Base-by-base conservation (phyloP, 1,140 invertebrate species). In the Aphaenogaster ashmeadi region DNA sequence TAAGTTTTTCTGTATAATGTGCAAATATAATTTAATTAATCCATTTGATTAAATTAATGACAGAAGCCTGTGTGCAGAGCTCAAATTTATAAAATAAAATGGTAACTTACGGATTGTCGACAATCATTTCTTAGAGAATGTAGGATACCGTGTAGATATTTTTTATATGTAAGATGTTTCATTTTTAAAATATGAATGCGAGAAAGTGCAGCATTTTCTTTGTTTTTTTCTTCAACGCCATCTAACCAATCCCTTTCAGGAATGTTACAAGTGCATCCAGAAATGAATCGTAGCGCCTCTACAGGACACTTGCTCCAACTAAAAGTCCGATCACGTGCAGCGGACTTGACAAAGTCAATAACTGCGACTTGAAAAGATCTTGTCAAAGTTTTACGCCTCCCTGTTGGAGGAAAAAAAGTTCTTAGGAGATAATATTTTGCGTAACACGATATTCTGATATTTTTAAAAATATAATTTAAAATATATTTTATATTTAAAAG, bases 121-220 rank as follows among this genome's bases (percentile, higher is more conserved):
- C 15, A 41, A 71, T 81, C 78, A 81, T 81, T 69, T 81, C 47
- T 71, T 3, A 27, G 21, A 27, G 27, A 52, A 69, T 71, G 56
- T 18, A 21, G 18, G 11, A 38, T 21, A 69, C 41, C 33, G 6
- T 71, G 44, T 21, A 69, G n/a, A 56, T 41, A 27, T 54, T 6
- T 36, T 36, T 75, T 18, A 56, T 13, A 75, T 1, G n/a, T 47
- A 36, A 36, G 2, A 44, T 62, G 27, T 47, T 69, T 21, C n/a
- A 15, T 60, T 47, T 60, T 15, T 33, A 81, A 81, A 58, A 15
- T 58, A 72, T 47, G 72, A 44, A 74, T 83, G 0, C 11, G 1
- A 36, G 41, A 72, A 75, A 4, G n/a, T 9, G 8, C 1, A 52
- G n/a, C 60, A 71, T 47, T 47, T 47, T 38, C 5, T 41, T 38